Base-by-base conservation (phyloP, 2,797 vertebrate genomes). In the Parauchenoglanis punctatus region DNA sequence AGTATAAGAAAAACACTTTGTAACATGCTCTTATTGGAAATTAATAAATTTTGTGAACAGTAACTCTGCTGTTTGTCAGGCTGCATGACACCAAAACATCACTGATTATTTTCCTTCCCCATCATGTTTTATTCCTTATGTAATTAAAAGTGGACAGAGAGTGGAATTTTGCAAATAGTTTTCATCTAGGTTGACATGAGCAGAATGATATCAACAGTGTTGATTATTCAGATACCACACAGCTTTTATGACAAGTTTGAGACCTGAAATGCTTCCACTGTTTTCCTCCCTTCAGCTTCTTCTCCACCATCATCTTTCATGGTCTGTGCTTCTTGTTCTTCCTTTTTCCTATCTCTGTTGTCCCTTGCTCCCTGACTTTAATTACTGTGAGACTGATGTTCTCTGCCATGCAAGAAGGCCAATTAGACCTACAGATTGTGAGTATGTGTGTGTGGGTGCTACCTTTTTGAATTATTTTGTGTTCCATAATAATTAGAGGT, bases 381-480 rank as follows among this genome's bases (percentile, higher is more conserved):
- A 89, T 91, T 89, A 91, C 87, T 81, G 85, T 63, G 72, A 87
- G 87, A 81, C 88, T 85, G 65, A 85, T 88, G 78, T 85, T 84
- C 49, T 85, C 68, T 87, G 88, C 88, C 83, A 82, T 84, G 78
- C 70, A 88, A 80, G 76, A 61, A 56, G 76, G 54, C 76, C 87
- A 91, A 87, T 91, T 89, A 91, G 10, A 83, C 49, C 73, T 83
- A 80, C 61, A 83, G 83, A 80, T 31, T 83, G 56, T 85, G 63
- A 58, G 76, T 83, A 52, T 85, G 84, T 87, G 65, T 78, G 72
- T 67, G 44, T 56, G 59, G 72, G 65, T 83, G 70, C 61, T 70
- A 63, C 31, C 68, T 70, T 76, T 87, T 81, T 85, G 65, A 88
- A 85, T 84, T 85, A 61, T 46, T 68, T 85, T 76, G 76, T 88